These are phyloP conservation scores for Eupithecia insigniata DNA, from an alignment of 2,888 invertebrate genomes.

Conservation along the genomic window DNA sequence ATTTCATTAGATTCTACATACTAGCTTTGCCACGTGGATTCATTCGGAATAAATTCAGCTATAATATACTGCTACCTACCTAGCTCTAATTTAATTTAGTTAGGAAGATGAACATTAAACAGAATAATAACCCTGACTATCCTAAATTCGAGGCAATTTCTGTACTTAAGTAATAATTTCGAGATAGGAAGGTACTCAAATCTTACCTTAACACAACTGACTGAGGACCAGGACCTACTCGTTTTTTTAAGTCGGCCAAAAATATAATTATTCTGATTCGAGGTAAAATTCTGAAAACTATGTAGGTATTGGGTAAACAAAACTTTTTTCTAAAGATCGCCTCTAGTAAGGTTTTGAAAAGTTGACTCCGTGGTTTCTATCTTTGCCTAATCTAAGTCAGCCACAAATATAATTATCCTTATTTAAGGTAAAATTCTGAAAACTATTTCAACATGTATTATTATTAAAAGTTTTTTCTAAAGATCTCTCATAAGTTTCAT, in stretches of 20 bases:
- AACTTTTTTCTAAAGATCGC: too few relatives aligned
- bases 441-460: too few relatives aligned
- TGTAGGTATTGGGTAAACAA: too few relatives aligned
- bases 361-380: too few relatives aligned
- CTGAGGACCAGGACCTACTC: too few relatives aligned
- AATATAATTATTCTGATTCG: not conserved
- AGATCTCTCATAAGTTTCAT: too few relatives aligned
- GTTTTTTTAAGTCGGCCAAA: not conserved
- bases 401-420: not conserved
- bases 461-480: too few relatives aligned
- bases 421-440: too few relatives aligned
- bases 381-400: too few relatives aligned
- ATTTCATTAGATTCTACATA: not conserved
- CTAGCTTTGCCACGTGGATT: not conserved
- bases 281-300: not conserved
- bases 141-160: slow-evolving; percentile 41
- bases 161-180: not conserved
- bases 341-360: too few relatives aligned
- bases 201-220: not conserved
- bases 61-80: not conserved
- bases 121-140: slow-evolving; percentile 39
- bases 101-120: not conserved
- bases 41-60: not conserved
- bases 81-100: not conserved
- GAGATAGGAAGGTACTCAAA: not conserved